These are phyloP conservation scores for Sebastiscus tertius DNA, from an alignment of 2,797 vertebrate species.

Conservation along the genomic window DNA sequence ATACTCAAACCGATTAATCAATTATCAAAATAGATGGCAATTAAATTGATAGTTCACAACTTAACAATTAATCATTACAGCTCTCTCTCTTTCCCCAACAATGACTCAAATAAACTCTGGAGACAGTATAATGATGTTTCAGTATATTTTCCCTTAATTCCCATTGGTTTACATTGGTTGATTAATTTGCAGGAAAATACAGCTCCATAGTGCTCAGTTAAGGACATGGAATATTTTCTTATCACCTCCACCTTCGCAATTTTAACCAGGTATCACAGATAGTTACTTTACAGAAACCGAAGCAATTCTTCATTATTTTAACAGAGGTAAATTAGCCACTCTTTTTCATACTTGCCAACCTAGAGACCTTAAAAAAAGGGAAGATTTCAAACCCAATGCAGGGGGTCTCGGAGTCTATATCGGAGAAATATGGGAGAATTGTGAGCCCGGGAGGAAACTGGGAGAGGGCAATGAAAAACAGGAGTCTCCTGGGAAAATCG, in stretches of 20 bases:
- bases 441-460: too few relatives aligned
- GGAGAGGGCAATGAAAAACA: too few relatives aligned
- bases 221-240: not conserved
- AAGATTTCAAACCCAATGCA: too few relatives aligned
- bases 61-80: too few relatives aligned
- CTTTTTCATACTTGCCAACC: not conserved
- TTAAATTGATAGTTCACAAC: too few relatives aligned
- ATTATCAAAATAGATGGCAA: too few relatives aligned
- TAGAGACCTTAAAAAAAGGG: too few relatives aligned
- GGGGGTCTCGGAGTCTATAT: too few relatives aligned
- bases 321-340: not conserved
- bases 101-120: not conserved
- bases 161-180: not conserved
- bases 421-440: too few relatives aligned
- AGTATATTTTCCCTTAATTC: not conserved
- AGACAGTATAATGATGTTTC: not conserved
- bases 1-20: too few relatives aligned
- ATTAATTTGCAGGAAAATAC: not conserved
- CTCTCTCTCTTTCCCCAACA: not conserved
- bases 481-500: too few relatives aligned
- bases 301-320: not conserved
- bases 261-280: not conserved
- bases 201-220: not conserved
- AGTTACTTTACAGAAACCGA: not conserved
- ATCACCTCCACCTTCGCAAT: not conserved